These are phyloP conservation scores for Suricata suricatta DNA, from an alignment of 2,113 vertebrate species.

Conservation along the genomic window DNA sequence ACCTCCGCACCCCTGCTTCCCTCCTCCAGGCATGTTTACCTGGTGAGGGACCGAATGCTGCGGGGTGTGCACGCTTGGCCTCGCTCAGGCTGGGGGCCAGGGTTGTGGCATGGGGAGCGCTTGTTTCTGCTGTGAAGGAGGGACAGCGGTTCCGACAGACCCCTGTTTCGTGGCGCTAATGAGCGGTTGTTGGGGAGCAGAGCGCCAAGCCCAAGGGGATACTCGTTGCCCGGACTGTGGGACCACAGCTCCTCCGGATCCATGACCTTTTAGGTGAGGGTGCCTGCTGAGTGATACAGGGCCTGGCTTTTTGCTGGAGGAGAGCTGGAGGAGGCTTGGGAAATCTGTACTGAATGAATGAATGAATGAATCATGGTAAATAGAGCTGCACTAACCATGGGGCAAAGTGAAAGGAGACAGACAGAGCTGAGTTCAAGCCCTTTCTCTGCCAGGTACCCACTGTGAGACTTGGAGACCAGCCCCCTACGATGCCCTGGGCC, in stretches of 20 bases:
- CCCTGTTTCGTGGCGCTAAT: background rate
- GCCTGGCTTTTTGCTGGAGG: background rate
- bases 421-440: background rate
- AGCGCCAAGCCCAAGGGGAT: background rate
- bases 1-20: background rate
- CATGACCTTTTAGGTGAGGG: background rate
- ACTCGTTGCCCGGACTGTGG: background rate
- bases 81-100: background rate
- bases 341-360: background rate
- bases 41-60: background rate
- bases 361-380: background rate
- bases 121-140: background rate
- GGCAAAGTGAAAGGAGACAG: background rate
- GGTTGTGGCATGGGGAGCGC: background rate
- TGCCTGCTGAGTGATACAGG: background rate
- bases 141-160: background rate
- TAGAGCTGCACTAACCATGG: background rate
- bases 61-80: background rate
- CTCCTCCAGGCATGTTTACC: background rate
- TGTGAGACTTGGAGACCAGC: background rate
- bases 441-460: background rate
- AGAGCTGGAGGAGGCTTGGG: background rate
- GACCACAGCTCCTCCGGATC: background rate
- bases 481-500: background rate
- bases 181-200: background rate